Evolutionary conservation across 1,140 invertebrate species (phyloP), one percentile per base, ranked within the genome.

Genomic region (Drosophila leontia): DNA sequence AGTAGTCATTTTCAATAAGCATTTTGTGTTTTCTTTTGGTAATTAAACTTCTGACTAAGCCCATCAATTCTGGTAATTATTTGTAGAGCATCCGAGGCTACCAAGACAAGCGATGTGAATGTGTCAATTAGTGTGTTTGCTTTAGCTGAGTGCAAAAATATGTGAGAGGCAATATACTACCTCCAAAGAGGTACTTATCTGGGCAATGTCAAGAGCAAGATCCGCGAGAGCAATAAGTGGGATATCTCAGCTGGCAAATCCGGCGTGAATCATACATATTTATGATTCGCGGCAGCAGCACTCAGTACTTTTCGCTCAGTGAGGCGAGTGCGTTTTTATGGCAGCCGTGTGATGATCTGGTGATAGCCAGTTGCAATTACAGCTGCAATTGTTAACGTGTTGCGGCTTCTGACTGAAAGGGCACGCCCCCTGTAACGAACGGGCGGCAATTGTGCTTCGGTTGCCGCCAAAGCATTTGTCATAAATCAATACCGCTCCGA

Each of bases 401-500:
- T 56, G 60, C 61, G 64, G 74, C 68, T 75, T 68, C 23, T 58
- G 75, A 60, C 58, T 61, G 56, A 64, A 39, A 12, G 19, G 37
- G 8, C 34, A 42, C 35, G 64, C 57, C 63, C 47, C 41, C 44
- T 1, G 45, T 8, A 3, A 17, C 53, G 19, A 37, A 23, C 11
- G 29, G 60, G 32, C n/a, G 71, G 55, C 47, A 29, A 51, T 65
- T 60, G 53, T 35, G 48, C 34, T 63, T 71, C 37, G 58, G 39
- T 63, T 29, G 44, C 23, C 29, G 26, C 35, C 50, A 76, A 68
- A 69, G 48, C 45, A 51, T 67, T 60, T 67, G 68, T 58, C 76
- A 74, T 79, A 80, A 80, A 80, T 80, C 77, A 80, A 80, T 80
- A 67, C 61, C 44, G 44, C 19, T 39, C 19, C 59, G n/a, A 13